These are phyloP conservation scores for Antechinus stuartii DNA, from an alignment of 2,113 vertebrate genomes.

Conservation along the genomic window DNA sequence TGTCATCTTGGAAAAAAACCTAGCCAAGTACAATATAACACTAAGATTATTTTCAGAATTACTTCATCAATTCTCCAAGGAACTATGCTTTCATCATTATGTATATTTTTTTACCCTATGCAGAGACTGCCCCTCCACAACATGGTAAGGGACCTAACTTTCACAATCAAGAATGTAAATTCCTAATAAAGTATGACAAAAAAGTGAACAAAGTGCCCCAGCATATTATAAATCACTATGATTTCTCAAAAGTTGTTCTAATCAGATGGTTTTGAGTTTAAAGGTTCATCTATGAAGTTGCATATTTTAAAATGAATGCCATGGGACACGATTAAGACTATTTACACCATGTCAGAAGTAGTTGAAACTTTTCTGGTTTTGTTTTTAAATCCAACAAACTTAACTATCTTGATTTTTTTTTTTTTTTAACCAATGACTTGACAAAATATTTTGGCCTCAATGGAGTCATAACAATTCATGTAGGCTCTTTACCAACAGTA, in stretches of 20 bases:
- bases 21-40: constrained; percentile 4
- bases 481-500: background rate
- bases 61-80: background rate
- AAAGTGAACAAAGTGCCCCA: constrained; percentile 10
- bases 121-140: background rate
- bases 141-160: background rate
- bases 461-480: constrained; percentile 9
- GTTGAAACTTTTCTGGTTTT: constrained; percentile 37
- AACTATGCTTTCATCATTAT: background rate
- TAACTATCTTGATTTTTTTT: constrained; percentile 21
- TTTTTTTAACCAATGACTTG: background rate
- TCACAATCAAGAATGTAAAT: constrained; percentile 18
- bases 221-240: constrained; percentile 47
- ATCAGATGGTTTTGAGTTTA: constrained; percentile 34
- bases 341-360: constrained; percentile 20
- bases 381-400: constrained; percentile 8
- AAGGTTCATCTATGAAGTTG: constrained; percentile 56
- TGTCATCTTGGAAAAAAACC: constrained; percentile 46
- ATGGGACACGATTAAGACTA: constrained; percentile 21
- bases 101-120: background rate
- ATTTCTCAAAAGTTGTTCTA: constrained; percentile 52
- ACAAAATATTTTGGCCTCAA: background rate
- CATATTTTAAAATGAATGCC: constrained; percentile 47
- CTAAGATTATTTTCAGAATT: constrained; percentile 27
- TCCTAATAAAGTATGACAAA: constrained; percentile 25